Evolutionary conservation across 1,140 invertebrate species (phyloP).

Genomic region (Zaprionus capensis): DNA sequence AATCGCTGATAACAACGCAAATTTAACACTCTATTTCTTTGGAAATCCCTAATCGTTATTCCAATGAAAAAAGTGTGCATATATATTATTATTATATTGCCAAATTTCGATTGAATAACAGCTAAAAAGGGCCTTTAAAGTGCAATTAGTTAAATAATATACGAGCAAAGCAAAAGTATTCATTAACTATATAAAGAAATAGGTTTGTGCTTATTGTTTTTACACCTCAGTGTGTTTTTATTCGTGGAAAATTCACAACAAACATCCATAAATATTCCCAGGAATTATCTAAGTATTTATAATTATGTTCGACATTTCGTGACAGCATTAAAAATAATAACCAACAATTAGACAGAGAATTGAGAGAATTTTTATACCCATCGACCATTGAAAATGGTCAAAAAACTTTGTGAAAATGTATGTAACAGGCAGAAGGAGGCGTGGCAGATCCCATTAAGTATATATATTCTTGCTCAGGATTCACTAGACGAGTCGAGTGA

Average conservation of each 20-base stretch:
- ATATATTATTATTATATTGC: neutral
- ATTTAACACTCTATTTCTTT: neutral
- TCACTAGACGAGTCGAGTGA: no score
- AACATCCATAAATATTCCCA: neutral
- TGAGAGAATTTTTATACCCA: neutral
- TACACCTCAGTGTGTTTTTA: neutral
- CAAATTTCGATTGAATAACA: neutral
- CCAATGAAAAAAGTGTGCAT: neutral
- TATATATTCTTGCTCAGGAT: no score
- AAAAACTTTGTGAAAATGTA: no score
- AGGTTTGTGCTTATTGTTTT: neutral
- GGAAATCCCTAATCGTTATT: neutral
- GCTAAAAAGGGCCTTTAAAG: neutral
- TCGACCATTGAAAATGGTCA: no score
- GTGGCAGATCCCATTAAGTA: no score
- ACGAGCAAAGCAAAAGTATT: neutral
- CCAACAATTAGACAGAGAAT: slow-evolving; percentile 1
- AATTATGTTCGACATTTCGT: slow-evolving; percentile 1
- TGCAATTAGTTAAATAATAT: neutral
- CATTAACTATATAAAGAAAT: neutral
- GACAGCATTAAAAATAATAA: neutral
- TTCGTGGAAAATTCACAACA: neutral
- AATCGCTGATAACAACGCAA: neutral
- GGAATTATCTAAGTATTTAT: neutral
- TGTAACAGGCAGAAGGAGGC: no score